Conservation (phyloP, 2,113 vertebrate genomes). For the Archilochus colubris region DNA sequence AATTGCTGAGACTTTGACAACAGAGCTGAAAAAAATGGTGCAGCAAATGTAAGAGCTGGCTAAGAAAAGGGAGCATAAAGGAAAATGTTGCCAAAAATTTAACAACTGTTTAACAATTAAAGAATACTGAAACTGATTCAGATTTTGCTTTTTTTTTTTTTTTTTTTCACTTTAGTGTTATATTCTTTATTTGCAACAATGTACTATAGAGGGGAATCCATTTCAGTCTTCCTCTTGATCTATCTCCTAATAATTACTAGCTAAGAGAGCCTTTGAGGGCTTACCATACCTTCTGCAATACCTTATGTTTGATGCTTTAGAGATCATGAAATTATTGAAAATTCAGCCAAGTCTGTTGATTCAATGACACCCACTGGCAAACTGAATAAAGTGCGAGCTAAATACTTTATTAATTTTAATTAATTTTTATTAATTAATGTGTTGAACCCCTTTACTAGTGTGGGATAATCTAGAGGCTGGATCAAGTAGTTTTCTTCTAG, state of each 20-base stretch:
- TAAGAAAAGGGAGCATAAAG: not conserved
- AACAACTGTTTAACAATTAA: not conserved
- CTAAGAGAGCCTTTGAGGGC: not conserved
- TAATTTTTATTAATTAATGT: not conserved
- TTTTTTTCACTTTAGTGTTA: not conserved
- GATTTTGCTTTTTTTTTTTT: not conserved
- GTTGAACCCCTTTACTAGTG: not conserved
- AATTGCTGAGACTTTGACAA: not conserved
- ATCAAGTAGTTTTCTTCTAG: not conserved
- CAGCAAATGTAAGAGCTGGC: not conserved
- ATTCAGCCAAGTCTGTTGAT: constrained; percentile 30
- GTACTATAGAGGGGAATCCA: not conserved
- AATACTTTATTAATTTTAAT: constrained; percentile 60
- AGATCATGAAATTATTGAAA: constrained; percentile 48
- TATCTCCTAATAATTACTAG: not conserved
- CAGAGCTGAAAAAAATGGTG: not conserved
- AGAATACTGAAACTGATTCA: not conserved
- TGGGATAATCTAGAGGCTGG: not conserved
- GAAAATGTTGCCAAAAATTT: not conserved
- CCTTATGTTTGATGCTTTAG: constrained; percentile 17
- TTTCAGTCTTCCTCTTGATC: not conserved
- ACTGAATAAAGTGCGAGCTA: constrained; percentile 28
- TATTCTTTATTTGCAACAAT: not conserved
- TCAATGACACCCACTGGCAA: constrained; percentile 54
- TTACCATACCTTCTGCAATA: not conserved